Evolutionary conservation across 1,140 invertebrate genomes (phyloP).

Genomic region (Lineus longissimus): DNA sequence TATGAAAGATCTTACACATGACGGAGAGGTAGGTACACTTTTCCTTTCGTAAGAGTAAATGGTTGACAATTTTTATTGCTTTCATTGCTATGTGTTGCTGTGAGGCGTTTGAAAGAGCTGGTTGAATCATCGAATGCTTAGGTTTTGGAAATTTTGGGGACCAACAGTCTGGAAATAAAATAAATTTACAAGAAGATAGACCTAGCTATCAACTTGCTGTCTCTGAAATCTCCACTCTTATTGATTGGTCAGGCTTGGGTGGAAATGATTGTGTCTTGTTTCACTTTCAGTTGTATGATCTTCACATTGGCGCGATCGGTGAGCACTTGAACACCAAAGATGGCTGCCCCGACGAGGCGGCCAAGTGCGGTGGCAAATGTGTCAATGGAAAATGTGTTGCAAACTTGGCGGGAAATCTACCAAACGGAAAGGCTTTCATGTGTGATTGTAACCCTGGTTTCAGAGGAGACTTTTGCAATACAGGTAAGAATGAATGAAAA

Average conservation of each 20-base stretch:
- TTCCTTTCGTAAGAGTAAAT: no score
- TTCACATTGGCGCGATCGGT: conserved; percentile 73
- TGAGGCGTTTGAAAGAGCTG: no score
- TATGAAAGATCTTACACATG: conserved; percentile 90
- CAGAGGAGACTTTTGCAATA: conserved; percentile 76
- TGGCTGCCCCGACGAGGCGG: conserved; percentile 87
- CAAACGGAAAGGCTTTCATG: conserved; percentile 62
- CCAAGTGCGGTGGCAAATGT: conserved; percentile 72
- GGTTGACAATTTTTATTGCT: neutral
- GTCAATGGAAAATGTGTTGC: neutral
- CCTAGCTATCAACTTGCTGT: no score
- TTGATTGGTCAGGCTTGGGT: no score
- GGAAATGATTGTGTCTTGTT: conserved; percentile 9
- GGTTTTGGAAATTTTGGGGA: no score
- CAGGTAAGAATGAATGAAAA: conserved; percentile 35
- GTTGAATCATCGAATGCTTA: no score
- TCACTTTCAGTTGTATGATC: conserved; percentile 71
- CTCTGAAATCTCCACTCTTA: no score
- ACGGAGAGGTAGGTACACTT: conserved; percentile 69
- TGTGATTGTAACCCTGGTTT: conserved; percentile 80
- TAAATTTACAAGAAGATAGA: no score
- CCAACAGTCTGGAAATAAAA: no score
- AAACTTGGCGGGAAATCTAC: neutral
- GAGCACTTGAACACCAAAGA: conserved; percentile 68
- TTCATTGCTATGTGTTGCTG: neutral